A percentile compares a stretch with the other conserved stretches of the same genome.
Evolutionary conservation across 1,140 invertebrate genomes (phyloP).

Genomic region (Lordiphosa stackelbergi): DNA sequence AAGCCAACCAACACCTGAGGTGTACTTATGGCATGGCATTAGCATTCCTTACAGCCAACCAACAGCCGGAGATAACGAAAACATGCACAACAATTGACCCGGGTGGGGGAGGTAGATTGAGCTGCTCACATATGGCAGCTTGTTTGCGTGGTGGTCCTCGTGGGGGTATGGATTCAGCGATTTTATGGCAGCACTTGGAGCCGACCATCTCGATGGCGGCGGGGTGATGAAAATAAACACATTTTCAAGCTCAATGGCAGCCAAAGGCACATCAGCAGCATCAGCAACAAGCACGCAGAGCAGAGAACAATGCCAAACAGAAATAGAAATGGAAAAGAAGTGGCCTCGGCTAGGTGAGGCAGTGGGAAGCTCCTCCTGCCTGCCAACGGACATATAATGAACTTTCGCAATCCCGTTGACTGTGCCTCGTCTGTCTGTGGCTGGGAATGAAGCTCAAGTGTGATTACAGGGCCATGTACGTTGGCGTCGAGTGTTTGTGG

Average conservation of each 20-base stretch:
- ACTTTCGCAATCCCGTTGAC: slow-evolving; percentile 68
- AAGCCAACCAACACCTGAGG: slow-evolving; percentile 60
- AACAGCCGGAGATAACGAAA: slow-evolving; percentile 63
- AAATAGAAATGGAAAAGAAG: slow-evolving; percentile 66
- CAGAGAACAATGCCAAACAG: slow-evolving; percentile 68
- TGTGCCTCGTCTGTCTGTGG: slow-evolving; percentile 19
- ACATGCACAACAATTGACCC: slow-evolving; percentile 67
- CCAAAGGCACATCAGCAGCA: slow-evolving; percentile 37
- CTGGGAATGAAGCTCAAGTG: slow-evolving; percentile 57
- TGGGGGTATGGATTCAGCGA: slow-evolving; percentile 60
- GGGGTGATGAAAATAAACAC: slow-evolving; percentile 58
- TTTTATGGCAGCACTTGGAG: slow-evolving; percentile 71
- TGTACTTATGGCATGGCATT: slow-evolving; percentile 70
- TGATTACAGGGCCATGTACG: slow-evolving; percentile 73
- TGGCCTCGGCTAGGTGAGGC: slow-evolving; percentile 10
- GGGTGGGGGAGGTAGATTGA: slow-evolving; percentile 35
- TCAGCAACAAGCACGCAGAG: slow-evolving; percentile 11
- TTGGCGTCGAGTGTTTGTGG: slow-evolving; percentile 69
- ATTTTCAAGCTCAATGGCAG: slow-evolving; percentile 73
- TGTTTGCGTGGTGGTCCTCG: slow-evolving; percentile 40
- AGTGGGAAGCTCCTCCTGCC: slow-evolving; percentile 6
- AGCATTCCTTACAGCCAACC: slow-evolving; percentile 70
- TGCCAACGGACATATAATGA: slow-evolving; percentile 65
- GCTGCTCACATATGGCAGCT: slow-evolving; percentile 38
- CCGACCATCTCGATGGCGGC: slow-evolving; percentile 11